phyloP scores from a whole-genome alignment of 1,140 invertebrate genomes.

The Prorops nasuta region DNA sequence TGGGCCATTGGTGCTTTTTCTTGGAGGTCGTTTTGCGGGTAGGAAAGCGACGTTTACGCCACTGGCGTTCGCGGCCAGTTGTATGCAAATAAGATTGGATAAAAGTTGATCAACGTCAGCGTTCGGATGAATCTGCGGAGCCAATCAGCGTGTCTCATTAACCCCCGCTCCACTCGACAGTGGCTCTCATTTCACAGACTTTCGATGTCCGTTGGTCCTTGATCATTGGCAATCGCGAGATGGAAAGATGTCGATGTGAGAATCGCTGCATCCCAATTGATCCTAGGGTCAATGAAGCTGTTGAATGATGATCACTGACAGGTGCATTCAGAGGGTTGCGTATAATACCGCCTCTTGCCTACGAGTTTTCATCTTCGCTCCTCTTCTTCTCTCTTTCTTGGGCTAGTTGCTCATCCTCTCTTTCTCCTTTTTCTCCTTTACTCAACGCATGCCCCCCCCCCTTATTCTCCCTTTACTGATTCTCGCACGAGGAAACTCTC shows the following conservation, averaged over 20 bases:
- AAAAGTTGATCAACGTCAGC: slow-evolving; percentile 43
- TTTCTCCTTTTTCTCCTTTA: slow-evolving; percentile 4
- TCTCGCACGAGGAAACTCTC: too few relatives aligned
- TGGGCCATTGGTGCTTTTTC: too few relatives aligned
- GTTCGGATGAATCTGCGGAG: slow-evolving; percentile 37
- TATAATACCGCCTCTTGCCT: slow-evolving; percentile 26
- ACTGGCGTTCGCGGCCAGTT: slow-evolving; percentile 30
- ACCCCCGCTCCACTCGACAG: slow-evolving; percentile 37
- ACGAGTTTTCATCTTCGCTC: slow-evolving; percentile 24
- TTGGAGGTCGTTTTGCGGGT: too few relatives aligned
- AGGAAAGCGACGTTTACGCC: slow-evolving; percentile 29
- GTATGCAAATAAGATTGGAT: slow-evolving; percentile 38
- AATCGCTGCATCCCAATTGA: slow-evolving; percentile 45
- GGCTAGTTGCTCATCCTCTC: neutral
- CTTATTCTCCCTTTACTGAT: slow-evolving; percentile 7
- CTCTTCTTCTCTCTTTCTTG: neutral
- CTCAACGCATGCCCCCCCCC: neutral
- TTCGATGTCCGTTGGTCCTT: slow-evolving; percentile 1
- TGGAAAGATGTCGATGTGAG: slow-evolving; percentile 34
- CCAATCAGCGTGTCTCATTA: slow-evolving; percentile 43
- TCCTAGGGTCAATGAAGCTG: slow-evolving; percentile 45
- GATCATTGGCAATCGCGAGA: too few relatives aligned
- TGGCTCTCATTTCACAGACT: slow-evolving; percentile 23
- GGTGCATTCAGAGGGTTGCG: slow-evolving; percentile 38
- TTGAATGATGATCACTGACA: slow-evolving; percentile 46